Conservation (phyloP, 2,113 vertebrate genomes). For the Anarhynchus alexandrinus region DNA sequence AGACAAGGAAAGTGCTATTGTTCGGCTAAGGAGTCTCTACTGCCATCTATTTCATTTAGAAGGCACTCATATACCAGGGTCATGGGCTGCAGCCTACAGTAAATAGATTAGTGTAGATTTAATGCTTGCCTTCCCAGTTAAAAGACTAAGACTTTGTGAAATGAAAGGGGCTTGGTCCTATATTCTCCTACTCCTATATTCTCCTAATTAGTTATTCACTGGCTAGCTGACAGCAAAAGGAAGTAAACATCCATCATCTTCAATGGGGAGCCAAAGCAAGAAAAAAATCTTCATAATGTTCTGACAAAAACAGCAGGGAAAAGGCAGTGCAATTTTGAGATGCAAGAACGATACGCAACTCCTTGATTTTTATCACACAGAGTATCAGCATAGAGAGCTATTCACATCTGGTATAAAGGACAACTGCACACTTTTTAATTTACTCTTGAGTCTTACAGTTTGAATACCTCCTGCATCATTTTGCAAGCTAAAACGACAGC, state of each 20-base stretch:
- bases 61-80: neutral
- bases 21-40: neutral
- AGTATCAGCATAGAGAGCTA: neutral
- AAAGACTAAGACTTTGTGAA: neutral
- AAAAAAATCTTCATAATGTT: slow-evolving; percentile 7
- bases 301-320: neutral
- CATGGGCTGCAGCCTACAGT: neutral
- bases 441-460: neutral
- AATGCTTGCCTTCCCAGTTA: neutral
- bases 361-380: slow-evolving; percentile 24
- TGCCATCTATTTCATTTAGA: slow-evolving; percentile 8
- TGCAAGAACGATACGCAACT: neutral
- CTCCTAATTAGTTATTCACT: neutral
- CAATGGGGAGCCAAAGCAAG: neutral
- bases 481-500: slow-evolving; percentile 13
- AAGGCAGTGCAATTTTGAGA: neutral
- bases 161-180: neutral
- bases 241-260: slow-evolving; percentile 15
- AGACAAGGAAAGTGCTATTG: neutral
- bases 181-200: neutral
- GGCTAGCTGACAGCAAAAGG: neutral
- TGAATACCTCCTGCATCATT: neutral
- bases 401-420: slow-evolving; percentile 1
- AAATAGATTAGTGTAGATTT: slow-evolving; percentile 10
- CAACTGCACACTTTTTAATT: neutral